Conservation (phyloP, 2,888 invertebrate genomes). For the Mycalesis mineus region DNA sequence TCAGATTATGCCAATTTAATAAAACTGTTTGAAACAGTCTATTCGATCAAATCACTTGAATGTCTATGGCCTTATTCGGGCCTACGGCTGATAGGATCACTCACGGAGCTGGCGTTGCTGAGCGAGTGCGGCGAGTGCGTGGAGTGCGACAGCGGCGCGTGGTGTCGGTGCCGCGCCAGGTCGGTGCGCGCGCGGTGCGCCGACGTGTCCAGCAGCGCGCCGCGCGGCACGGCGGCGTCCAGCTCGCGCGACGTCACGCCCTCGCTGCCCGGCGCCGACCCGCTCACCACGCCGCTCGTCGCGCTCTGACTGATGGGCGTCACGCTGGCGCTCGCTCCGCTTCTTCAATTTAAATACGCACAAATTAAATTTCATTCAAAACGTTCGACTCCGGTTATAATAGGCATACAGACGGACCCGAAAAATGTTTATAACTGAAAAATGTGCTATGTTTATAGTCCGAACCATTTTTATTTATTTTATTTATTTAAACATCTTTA, state of each 20-base stretch:
- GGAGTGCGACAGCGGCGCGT: constrained; percentile 60
- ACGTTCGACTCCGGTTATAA: too few relatives aligned
- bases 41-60: too few relatives aligned
- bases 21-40: too few relatives aligned
- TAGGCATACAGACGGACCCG: too few relatives aligned
- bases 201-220: constrained; percentile 89
- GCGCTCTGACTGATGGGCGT: constrained; percentile 39
- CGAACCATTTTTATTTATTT: too few relatives aligned
- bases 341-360: not conserved
- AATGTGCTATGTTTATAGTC: too few relatives aligned
- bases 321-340: constrained; percentile 18
- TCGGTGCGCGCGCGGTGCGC: constrained; percentile 86
- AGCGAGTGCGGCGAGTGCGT: constrained; percentile 61
- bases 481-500: too few relatives aligned
- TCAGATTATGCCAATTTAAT: too few relatives aligned
- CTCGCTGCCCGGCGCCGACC: constrained; percentile 14
- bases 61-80: too few relatives aligned
- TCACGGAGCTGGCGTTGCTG: constrained; percentile 82
- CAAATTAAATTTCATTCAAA: too few relatives aligned
- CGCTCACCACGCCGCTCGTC: constrained; percentile 17
- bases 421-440: too few relatives aligned
- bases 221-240: constrained; percentile 91
- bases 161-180: constrained; percentile 82
- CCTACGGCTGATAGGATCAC: too few relatives aligned
- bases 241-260: constrained; percentile 81